Conservation (phyloP, 2,113 vertebrate species). For the Pteronura brasiliensis region DNA sequence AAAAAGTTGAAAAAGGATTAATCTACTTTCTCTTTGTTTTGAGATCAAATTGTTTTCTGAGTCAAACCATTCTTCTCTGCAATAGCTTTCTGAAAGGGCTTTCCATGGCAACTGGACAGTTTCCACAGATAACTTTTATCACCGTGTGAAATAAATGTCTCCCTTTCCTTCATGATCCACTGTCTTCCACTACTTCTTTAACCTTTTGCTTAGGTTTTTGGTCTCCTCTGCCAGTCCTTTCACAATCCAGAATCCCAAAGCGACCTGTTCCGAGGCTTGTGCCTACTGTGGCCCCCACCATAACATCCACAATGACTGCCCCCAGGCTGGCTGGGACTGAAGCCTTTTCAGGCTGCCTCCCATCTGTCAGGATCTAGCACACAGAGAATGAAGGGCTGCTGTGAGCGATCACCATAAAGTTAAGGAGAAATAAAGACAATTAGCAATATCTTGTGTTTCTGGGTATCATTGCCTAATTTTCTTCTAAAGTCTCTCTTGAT, state of each 20-base stretch:
- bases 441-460: neutral
- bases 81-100: constrained; percentile 19
- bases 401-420: neutral
- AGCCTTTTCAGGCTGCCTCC: neutral
- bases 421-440: neutral
- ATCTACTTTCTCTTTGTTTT: constrained; percentile 32
- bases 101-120: neutral
- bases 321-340: neutral
- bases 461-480: constrained; percentile 1
- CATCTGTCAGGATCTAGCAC: neutral
- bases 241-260: neutral
- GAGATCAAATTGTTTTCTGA: neutral
- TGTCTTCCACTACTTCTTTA: neutral
- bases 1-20: constrained; percentile 17
- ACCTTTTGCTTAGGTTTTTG: neutral
- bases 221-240: neutral
- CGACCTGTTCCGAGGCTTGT: neutral
- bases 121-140: neutral
- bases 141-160: neutral
- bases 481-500: neutral
- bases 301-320: neutral
- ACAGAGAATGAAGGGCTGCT: neutral
- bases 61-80: neutral
- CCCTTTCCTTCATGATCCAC: neutral
- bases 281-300: neutral